Base-by-base conservation (phyloP, 1,140 invertebrate genomes). In the Bicyclus anynana region DNA sequence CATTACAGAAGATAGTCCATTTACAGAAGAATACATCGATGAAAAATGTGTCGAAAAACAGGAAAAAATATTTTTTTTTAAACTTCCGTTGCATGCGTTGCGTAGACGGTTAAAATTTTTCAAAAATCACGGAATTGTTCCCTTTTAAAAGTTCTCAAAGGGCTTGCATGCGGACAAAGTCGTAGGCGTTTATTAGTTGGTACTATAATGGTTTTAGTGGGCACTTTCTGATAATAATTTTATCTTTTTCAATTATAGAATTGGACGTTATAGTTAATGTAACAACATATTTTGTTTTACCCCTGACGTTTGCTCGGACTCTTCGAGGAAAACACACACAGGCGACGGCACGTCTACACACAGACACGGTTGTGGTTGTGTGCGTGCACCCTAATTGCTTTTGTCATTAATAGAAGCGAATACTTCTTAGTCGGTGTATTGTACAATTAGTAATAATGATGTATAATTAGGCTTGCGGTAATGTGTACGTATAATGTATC, bases 401-500 rank as follows among this genome's bases (percentile, higher is more conserved):
- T 85, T 83, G 84, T 87, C 84, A 84, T 87, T 87, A 87, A 87
- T 87, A 84, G 78, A 84, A 72, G 82, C 80, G 74, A 80, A 84
- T 87, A 81, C 79, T 87, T 85, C 80, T 86, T 83, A 79, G 77
- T 74, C 69, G 69, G 67, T 76, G 72, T 79, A 83, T 82, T 76
- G 80, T 85, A 84, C 82, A 84, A 87, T 87, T 84, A 87, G 84
- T 80, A 71, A 77, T 85, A 85, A 87, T 87, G 80, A 85, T 79
- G 79, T 80, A 80, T 87, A 87, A 87, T 87, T 84, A 85, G 81
- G 59, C 63, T 50, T 62, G 56, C 54, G 68, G 62, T 72, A 70
- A 78, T 76, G 68, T 69, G 65, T 55, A n/a, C n/a, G n/a, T n/a
- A 56, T 72, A 66, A 65, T 65, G 62, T 61, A 64, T 62, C 52